These are phyloP conservation scores for Lytechinus variegatus DNA, from an alignment of 35 echinoderm and acorn worm species.

Conservation along the genomic window DNA sequence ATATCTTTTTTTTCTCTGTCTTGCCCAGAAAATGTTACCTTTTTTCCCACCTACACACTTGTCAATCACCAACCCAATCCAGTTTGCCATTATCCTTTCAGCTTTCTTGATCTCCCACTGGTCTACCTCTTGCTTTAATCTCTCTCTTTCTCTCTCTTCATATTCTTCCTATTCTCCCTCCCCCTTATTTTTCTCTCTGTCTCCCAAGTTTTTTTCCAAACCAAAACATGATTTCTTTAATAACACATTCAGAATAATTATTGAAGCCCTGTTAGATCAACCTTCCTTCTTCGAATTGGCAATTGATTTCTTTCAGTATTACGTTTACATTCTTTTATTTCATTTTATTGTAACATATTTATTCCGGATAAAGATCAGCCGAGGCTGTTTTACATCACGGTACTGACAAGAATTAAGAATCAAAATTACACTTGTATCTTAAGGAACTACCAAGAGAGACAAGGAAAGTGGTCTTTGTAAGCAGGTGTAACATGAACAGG, in stretches of 20 bases:
- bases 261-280: not conserved
- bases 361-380: too few relatives aligned
- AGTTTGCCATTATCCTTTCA: not conserved
- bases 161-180: not conserved
- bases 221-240: not conserved
- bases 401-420: too few relatives aligned
- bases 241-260: not conserved
- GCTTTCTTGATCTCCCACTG: not conserved
- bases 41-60: not conserved
- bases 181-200: not conserved
- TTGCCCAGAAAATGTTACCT: not conserved
- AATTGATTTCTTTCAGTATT: too few relatives aligned
- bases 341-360: too few relatives aligned
- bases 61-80: not conserved
- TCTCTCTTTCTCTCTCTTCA: not conserved
- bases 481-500: too few relatives aligned
- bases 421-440: too few relatives aligned
- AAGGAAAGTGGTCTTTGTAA: too few relatives aligned
- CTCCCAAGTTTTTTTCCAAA: not conserved
- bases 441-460: too few relatives aligned
- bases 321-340: too few relatives aligned
- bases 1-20: too few relatives aligned
- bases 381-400: too few relatives aligned
- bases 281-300: not conserved
- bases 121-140: not conserved